Percentiles rank a stretch among this genome's conserved stretches.
Evolutionary conservation across 2,888 invertebrate species (phyloP).

Genomic region (Diploptera punctata): DNA sequence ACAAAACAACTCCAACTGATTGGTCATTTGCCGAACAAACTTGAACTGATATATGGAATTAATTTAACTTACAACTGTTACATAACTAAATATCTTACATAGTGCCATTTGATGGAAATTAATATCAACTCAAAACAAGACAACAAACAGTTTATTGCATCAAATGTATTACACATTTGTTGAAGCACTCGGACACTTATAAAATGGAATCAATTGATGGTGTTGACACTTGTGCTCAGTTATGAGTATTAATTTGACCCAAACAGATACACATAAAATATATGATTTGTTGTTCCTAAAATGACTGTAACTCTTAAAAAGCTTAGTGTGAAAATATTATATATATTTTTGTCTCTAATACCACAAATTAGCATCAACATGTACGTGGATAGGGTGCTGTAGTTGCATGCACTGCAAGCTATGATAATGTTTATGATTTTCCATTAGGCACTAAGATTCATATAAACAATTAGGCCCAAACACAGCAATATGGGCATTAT

Average conservation of each 20-base stretch:
- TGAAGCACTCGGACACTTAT: constrained; percentile 1
- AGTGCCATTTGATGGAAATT: background rate
- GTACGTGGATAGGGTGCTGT: background rate
- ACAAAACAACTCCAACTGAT: background rate
- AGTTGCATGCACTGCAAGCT: background rate
- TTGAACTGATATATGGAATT: background rate
- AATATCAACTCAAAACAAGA: background rate
- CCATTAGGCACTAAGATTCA: background rate
- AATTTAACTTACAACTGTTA: constrained; percentile 1
- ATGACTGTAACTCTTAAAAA: background rate
- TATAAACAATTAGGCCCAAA: background rate
- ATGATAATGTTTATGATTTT: background rate
- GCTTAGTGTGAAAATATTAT: constrained; percentile 1
- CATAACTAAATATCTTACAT: background rate
- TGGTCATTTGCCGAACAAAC: background rate
- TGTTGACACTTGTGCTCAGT: background rate
- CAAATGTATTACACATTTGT: background rate
- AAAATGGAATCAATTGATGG: constrained; percentile 10
- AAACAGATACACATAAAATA: background rate
- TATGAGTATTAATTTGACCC: background rate
- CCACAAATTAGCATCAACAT: constrained; percentile 3
- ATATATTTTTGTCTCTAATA: constrained; percentile 15
- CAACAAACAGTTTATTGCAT: background rate
- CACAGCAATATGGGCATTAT: background rate
- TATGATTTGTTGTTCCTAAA: background rate